Percentiles rank a stretch among this genome's conserved stretches.
These are phyloP conservation scores for Riparia riparia DNA, from an alignment of 2,113 vertebrate genomes.

Conservation along the genomic window DNA sequence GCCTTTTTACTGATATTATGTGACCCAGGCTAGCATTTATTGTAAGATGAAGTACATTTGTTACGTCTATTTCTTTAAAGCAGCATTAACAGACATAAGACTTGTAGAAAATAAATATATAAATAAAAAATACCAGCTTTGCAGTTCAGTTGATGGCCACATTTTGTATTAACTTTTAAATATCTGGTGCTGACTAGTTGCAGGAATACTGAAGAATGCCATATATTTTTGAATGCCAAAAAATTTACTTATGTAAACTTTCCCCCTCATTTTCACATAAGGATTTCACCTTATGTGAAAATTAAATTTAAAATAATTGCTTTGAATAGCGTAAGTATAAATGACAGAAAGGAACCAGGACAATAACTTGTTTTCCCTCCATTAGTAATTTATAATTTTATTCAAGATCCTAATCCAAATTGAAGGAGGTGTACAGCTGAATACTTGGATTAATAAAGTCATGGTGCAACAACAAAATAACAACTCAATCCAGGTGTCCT, in stretches of 20 bases:
- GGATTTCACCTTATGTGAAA: background rate
- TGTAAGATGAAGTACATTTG: background rate
- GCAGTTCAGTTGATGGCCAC: background rate
- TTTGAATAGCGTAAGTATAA: background rate
- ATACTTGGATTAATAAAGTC: background rate
- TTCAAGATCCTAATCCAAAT: background rate
- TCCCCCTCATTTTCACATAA: too few species aligned
- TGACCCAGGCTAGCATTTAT: background rate
- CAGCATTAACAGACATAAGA: background rate
- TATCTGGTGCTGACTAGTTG: background rate
- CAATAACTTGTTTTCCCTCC: background rate
- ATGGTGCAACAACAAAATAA: background rate
- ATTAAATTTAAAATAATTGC: background rate
- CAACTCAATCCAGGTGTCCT: background rate
- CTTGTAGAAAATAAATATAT: background rate
- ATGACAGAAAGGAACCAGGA: background rate
- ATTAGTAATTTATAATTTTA: background rate
- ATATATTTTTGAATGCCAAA: background rate
- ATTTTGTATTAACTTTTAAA: background rate
- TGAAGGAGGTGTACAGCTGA: background rate
- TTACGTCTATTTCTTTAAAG: background rate
- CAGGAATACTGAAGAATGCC: background rate
- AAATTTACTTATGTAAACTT: background rate
- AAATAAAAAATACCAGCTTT: background rate
- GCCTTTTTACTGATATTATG: background rate